Conservation (phyloP, 2,888 invertebrate genomes). For the Laspeyria flexula region DNA sequence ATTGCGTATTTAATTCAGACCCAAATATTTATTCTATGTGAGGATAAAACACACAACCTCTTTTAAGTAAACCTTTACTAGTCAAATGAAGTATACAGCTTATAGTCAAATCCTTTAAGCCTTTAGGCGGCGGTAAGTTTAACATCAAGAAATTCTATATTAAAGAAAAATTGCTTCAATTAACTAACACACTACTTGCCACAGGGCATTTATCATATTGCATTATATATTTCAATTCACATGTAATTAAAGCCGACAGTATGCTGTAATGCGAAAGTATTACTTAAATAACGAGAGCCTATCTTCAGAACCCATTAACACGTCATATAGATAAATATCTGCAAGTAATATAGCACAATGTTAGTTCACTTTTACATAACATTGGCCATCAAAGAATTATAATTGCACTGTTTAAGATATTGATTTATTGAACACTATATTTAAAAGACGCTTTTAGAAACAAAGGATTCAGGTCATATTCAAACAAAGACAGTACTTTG, state of each 20-base stretch:
- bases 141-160: too few relatives aligned
- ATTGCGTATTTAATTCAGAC: too few relatives aligned
- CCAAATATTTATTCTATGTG: too few relatives aligned
- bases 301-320: conserved; percentile 45
- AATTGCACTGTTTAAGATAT: conserved; percentile 7
- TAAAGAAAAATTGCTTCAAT: conserved; percentile 16
- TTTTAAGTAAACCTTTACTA: too few relatives aligned
- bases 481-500: too few relatives aligned
- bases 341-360: conserved; percentile 21
- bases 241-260: conserved; percentile 24
- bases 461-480: background rate
- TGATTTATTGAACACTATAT: conserved; percentile 5
- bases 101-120: too few relatives aligned
- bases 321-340: conserved; percentile 42
- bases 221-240: conserved; percentile 32
- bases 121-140: too few relatives aligned
- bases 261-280: conserved; percentile 25
- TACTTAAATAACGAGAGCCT: conserved; percentile 35
- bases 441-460: background rate
- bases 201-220: conserved; percentile 25
- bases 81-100: too few relatives aligned
- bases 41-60: too few relatives aligned
- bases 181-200: conserved; percentile 16
- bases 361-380: conserved; percentile 29
- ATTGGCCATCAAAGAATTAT: background rate